These are phyloP conservation scores for Herpailurus yagouaroundi DNA, from an alignment of 2,113 vertebrate genomes.

Conservation along the genomic window DNA sequence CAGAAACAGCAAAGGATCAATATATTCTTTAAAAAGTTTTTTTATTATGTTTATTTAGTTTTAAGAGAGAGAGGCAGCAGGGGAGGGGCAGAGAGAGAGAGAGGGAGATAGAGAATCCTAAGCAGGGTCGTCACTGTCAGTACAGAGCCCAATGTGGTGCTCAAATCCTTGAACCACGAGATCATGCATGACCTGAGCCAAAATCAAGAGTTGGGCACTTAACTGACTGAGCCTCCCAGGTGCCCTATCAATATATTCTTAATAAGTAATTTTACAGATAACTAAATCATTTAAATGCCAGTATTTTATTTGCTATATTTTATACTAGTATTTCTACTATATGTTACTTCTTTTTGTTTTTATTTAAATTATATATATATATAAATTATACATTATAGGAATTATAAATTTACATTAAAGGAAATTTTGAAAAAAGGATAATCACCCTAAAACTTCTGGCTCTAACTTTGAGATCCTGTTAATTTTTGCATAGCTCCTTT, in stretches of 20 bases:
- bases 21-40: background rate
- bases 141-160: too few species aligned
- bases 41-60: too few species aligned
- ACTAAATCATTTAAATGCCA: background rate
- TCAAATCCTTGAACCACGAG: too few species aligned
- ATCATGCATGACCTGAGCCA: too few species aligned
- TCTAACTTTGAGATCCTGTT: background rate
- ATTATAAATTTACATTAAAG: background rate
- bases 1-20: background rate
- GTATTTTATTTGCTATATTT: constrained; percentile 39
- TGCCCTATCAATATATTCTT: background rate
- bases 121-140: too few species aligned
- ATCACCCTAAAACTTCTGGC: background rate
- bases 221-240: too few species aligned
- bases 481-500: background rate
- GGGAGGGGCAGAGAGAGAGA: too few species aligned
- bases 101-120: too few species aligned
- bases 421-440: background rate
- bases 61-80: too few species aligned
- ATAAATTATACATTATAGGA: background rate
- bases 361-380: constrained; percentile 2
- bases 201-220: too few species aligned
- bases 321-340: constrained; percentile 3
- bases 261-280: constrained; percentile 1
- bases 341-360: constrained; percentile 22